phyloP scores from a whole-genome alignment of 2,888 invertebrate genomes.

The Trachelus troglodyta region DNA sequence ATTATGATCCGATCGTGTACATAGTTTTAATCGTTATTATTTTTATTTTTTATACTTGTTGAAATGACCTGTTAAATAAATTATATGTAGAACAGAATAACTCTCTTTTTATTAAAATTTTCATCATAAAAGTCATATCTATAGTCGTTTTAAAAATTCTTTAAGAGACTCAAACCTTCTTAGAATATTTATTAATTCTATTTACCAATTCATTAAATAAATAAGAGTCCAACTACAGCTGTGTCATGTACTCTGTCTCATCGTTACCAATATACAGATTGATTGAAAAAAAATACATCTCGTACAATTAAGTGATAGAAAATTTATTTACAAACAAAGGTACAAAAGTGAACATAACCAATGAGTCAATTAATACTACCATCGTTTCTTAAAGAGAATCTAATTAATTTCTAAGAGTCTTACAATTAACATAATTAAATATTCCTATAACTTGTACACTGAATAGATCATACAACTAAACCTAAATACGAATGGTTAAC shows the following conservation, averaged over 20 bases:
- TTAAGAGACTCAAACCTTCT: neutral
- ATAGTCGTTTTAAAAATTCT: neutral
- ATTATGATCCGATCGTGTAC: neutral
- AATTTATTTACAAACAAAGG: slow-evolving; percentile 16
- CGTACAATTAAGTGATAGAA: neutral
- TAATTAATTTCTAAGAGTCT: neutral
- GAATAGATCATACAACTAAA: neutral
- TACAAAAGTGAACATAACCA: slow-evolving; percentile 3
- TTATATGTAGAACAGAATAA: neutral
- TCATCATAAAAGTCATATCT: neutral
- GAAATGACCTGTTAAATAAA: neutral
- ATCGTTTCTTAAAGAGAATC: neutral
- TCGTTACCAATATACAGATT: neutral
- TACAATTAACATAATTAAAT: neutral
- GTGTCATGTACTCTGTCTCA: no score
- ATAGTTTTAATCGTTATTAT: neutral
- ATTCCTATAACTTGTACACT: neutral
- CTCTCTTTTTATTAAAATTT: neutral
- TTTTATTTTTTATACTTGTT: neutral
- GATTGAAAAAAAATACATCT: neutral
- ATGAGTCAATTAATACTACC: neutral
- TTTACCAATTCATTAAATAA: neutral
- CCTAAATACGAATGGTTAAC: neutral
- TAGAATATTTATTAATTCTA: neutral
- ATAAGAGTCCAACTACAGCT: neutral